A percentile compares a stretch with the other conserved stretches of the same genome.
phyloP scores from a whole-genome alignment of 2,113 vertebrate genomes.

The Mobula birostris region DNA sequence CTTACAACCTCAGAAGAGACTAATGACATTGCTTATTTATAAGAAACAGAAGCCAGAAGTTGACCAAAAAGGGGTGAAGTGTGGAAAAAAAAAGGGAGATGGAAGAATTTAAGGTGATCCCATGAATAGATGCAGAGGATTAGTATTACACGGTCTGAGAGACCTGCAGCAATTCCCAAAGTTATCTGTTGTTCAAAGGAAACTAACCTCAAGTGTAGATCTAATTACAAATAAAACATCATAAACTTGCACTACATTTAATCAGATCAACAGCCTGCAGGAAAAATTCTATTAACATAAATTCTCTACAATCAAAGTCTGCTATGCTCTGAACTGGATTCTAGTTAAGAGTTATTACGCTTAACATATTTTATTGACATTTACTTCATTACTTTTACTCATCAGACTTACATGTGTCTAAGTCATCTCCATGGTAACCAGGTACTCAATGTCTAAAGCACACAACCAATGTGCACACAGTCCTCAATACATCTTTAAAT shows the following conservation, averaged over 20 bases:
- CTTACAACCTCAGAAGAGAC: not conserved
- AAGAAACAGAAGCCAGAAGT: not conserved
- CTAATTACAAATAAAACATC: not conserved
- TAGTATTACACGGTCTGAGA: not conserved
- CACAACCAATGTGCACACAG: not conserved
- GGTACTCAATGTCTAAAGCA: not conserved
- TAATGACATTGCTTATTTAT: not conserved
- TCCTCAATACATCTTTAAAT: not conserved
- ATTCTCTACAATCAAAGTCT: not conserved
- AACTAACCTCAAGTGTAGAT: not conserved
- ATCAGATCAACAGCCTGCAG: not conserved
- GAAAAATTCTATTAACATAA: not conserved
- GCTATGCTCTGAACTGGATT: not conserved
- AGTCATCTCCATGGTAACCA: constrained; percentile 19
- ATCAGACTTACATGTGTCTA: not conserved
- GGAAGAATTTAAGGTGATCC: not conserved
- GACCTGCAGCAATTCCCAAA: not conserved
- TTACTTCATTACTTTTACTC: not conserved
- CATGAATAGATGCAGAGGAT: not conserved
- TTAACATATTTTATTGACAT: constrained; percentile 23
- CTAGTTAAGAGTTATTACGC: not conserved
- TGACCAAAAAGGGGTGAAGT: not conserved
- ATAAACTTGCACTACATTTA: not conserved
- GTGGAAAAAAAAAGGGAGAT: not conserved
- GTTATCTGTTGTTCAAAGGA: not conserved